Conservation (phyloP, 2,113 vertebrate genomes). For the Trematocara unimaculatum region DNA sequence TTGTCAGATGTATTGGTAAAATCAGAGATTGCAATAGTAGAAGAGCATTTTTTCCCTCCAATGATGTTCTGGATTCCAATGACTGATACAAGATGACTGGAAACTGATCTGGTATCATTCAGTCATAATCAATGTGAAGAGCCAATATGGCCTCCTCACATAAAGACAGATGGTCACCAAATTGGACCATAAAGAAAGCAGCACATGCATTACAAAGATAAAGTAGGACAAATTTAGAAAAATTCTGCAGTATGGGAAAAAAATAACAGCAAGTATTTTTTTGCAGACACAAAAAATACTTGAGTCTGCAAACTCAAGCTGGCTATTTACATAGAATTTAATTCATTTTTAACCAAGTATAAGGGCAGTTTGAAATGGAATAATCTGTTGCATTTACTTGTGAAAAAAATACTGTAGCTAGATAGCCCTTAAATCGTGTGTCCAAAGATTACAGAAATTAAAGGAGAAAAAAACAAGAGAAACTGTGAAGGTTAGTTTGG, state of each 20-base stretch:
- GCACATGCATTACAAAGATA: not conserved
- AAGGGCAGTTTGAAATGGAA: not conserved
- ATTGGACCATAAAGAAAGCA: not conserved
- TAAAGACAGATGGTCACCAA: constrained; percentile 23
- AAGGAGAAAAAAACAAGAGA: not conserved
- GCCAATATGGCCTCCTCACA: constrained; percentile 5
- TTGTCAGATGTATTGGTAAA: not conserved
- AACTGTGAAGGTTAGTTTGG: not conserved
- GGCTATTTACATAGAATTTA: not conserved
- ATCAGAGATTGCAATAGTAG: not conserved
- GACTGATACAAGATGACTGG: not conserved
- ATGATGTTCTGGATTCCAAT: not conserved
- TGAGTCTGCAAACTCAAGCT: not conserved
- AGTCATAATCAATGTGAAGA: not conserved
- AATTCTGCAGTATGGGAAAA: not conserved
- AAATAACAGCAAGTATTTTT: not conserved
- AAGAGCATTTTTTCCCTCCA: not conserved
- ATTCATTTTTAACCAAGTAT: not conserved
- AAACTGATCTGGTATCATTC: not conserved
- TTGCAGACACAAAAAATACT: not conserved
- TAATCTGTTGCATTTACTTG: not conserved
- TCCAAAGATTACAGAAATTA: not conserved
- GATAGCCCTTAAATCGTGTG: not conserved
- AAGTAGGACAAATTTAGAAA: not conserved
- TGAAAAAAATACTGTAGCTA: not conserved